A percentile compares a stretch with the other conserved stretches of the same genome.
These are phyloP conservation scores for Eulemur rubriventer DNA, from an alignment of 2,797 vertebrate species.

Conservation along the genomic window DNA sequence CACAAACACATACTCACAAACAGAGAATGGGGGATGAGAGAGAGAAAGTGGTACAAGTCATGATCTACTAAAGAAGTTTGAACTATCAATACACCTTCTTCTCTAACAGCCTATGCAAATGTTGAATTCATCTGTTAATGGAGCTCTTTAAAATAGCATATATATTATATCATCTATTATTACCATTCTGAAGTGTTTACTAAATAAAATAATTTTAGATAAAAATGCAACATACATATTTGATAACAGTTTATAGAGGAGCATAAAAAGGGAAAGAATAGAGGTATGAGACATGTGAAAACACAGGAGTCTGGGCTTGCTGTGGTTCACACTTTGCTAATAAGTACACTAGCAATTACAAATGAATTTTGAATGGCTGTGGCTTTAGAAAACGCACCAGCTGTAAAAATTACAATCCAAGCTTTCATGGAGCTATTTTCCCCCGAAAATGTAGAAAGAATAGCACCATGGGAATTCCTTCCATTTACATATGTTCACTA, in stretches of 20 bases:
- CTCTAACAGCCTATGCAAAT: not conserved
- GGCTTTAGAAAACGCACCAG: conserved; percentile 27
- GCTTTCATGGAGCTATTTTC: conserved; percentile 37
- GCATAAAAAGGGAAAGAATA: not conserved
- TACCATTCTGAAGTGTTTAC: conserved; percentile 21
- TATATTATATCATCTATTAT: not conserved
- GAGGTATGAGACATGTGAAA: not conserved
- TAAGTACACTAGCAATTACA: conserved; percentile 11
- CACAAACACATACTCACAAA: not conserved
- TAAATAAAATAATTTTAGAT: not conserved
- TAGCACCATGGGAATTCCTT: not conserved
- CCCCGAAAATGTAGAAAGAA: conserved; percentile 10
- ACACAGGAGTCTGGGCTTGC: not conserved
- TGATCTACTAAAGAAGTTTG: not conserved
- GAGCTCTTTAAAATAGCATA: not conserved
- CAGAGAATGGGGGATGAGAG: not conserved
- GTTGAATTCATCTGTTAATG: conserved; percentile 7
- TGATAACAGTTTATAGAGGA: not conserved
- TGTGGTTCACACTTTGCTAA: conserved; percentile 23
- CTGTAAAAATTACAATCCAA: conserved; percentile 50
- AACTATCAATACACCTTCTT: not conserved
- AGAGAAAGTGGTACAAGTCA: not conserved
- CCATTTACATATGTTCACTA: conserved; percentile 17
- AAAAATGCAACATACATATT: not conserved
- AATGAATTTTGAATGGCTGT: conserved; percentile 12